phyloP scores from a whole-genome alignment of 2,113 vertebrate species.

The Peromyscus maniculatus region DNA sequence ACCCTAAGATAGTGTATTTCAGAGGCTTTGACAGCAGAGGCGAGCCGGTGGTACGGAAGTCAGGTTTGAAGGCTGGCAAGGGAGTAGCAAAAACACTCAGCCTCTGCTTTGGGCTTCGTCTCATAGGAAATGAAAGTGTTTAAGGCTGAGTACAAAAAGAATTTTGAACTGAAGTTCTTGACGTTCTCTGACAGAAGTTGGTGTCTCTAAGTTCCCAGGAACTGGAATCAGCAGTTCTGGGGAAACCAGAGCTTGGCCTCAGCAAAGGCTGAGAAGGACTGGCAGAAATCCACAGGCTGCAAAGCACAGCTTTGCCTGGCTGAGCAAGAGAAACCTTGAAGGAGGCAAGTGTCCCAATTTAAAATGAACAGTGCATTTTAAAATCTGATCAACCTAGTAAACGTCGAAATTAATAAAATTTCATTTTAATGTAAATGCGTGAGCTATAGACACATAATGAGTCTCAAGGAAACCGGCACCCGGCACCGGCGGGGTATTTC shows the following conservation, averaged over 20 bases:
- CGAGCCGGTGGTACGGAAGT: neutral
- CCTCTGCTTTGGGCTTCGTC: neutral
- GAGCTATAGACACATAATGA: neutral
- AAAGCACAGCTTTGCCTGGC: neutral
- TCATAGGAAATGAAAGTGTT: neutral
- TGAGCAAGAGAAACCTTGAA: neutral
- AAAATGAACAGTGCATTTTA: neutral
- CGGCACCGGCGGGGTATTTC: neutral
- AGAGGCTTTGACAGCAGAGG: neutral
- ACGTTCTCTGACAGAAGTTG: neutral
- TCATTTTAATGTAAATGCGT: neutral
- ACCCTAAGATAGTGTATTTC: neutral
- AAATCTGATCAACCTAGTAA: neutral
- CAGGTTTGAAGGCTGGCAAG: neutral
- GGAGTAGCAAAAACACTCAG: neutral
- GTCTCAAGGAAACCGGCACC: neutral
- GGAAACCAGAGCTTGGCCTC: neutral
- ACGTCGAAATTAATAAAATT: neutral
- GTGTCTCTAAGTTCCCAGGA: neutral
- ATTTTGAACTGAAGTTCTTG: neutral
- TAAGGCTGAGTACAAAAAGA: neutral
- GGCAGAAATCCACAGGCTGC: neutral
- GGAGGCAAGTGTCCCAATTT: neutral
- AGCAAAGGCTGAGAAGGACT: neutral
- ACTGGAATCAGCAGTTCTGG: neutral